Base-by-base conservation (phyloP, 1,140 invertebrate species). In the Zaprionus kolodkinae region DNA sequence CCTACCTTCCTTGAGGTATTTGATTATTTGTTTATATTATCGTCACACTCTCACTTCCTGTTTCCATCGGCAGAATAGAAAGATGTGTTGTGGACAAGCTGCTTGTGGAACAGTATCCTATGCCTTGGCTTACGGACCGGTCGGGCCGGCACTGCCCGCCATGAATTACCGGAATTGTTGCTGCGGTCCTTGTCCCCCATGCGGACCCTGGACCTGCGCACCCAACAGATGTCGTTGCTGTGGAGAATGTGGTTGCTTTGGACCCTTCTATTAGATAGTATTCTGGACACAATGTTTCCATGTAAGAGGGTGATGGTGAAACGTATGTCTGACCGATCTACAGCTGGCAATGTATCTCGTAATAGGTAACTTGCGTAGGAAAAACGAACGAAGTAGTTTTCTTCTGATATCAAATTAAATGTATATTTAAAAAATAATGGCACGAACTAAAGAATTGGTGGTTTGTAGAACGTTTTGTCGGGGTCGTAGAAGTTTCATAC, bases 201-300 rank as follows among this genome's bases (percentile, higher is more conserved):
- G 85, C 33, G 85, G 85, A 21, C 85, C 85, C 17, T 89, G 85
- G 85, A 89, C 85, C 0, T 89, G 85, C 38, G 78, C 85, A 0
- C 81, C 85, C 0, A 89, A 89, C n/a, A 72, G 73, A 40, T 89
- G 85, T 45, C 54, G 81, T 1, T 72, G 78, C 11, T 80, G 78
- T 17, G 68, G 78, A 0, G 84, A 88, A 55, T 54, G 68, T 12
- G 84, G 84, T 0, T 88, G 84, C 61, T 88, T 88, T 30, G 84
- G 84, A 57, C 84, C 84, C 11, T 88, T 81, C 55, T 88, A 88
- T 33, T 87, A 65, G 36, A 33, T 25, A n/a, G 6, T n/a, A 7
- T 43, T 1, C 13, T n/a, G 6, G 36, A 38, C 0, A 38, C 11
- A 38, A 38, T 38, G 10, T 35, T 35, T 35, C 10, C 1, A 30